Evolutionary conservation across 2,797 vertebrate genomes (phyloP).

Genomic region (Scleropages formosus): DNA sequence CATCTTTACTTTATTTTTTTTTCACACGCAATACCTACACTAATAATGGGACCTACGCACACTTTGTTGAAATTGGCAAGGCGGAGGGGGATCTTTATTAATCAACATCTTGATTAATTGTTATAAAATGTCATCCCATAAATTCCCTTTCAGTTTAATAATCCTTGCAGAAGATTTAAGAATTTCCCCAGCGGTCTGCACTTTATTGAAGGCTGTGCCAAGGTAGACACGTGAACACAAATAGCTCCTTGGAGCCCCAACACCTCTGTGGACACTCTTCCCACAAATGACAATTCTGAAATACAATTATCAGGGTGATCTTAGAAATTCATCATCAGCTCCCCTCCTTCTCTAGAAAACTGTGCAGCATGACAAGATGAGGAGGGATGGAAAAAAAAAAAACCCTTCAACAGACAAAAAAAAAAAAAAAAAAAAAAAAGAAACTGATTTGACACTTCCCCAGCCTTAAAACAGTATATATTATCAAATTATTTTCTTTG

Average conservation of each 20-base stretch:
- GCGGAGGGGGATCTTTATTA: constrained; percentile 76
- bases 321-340: constrained; percentile 81
- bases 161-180: constrained; percentile 83
- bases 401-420: constrained; percentile 56
- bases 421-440: constrained; percentile 67
- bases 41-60: constrained; percentile 72
- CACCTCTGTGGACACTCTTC: constrained; percentile 84
- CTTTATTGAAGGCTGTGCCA: constrained; percentile 78
- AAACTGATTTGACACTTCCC: constrained; percentile 61
- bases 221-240: constrained; percentile 74
- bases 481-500: constrained; percentile 71
- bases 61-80: constrained; percentile 46
- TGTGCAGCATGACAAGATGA: constrained; percentile 26
- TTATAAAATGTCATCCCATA: constrained; percentile 86
- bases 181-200: constrained; percentile 81
- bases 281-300: constrained; percentile 88
- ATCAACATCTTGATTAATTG: constrained; percentile 95
- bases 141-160: constrained; percentile 91
- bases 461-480: constrained; percentile 58
- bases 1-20: constrained; percentile 60
- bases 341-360: constrained; percentile 56
- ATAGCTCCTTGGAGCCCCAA: constrained; percentile 69
- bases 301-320: constrained; percentile 98
- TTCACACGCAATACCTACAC: constrained; percentile 70
- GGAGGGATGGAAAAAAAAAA: constrained; percentile 20